Conservation (phyloP, 2,888 invertebrate species). For the Pristionchus arcanus region DNA sequence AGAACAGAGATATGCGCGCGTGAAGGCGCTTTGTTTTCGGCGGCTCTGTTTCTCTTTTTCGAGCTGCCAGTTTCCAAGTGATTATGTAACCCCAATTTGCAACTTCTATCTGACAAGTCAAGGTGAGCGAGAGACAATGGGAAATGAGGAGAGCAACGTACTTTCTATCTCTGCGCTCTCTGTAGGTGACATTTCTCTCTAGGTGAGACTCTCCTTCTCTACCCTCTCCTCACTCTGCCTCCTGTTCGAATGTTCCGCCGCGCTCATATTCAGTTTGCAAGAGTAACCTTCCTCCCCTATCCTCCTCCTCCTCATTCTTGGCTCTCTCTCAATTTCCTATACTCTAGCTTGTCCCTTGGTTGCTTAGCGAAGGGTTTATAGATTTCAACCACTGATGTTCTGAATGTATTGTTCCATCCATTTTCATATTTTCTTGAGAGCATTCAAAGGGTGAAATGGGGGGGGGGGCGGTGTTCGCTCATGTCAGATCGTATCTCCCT, state of each 20-base stretch:
- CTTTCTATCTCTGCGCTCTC: conserved; percentile 8
- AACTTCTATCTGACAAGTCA: background rate
- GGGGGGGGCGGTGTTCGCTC: no score
- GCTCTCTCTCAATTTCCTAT: background rate
- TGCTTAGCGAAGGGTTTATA: background rate
- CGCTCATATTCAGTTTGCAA: background rate
- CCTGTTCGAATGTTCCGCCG: background rate
- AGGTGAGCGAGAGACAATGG: background rate
- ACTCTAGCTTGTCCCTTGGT: background rate
- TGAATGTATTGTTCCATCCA: background rate
- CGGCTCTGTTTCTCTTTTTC: background rate
- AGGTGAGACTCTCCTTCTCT: background rate
- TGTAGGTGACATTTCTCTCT: no score
- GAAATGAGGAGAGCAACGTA: background rate
- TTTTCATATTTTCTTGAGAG: background rate
- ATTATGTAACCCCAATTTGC: background rate
- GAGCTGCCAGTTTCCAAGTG: background rate
- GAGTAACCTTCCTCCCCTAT: background rate
- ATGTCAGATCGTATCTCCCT: background rate
- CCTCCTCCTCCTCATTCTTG: background rate
- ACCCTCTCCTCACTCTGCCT: background rate
- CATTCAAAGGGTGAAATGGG: no score
- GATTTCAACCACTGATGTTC: no score
- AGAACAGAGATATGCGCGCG: background rate
- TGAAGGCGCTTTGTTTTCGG: conserved; percentile 1